Percentiles rank a stretch among this genome's conserved stretches.
phyloP scores from a whole-genome alignment of 53 echinoderm and acorn worm species.

The Mesocentrotus franciscanus region DNA sequence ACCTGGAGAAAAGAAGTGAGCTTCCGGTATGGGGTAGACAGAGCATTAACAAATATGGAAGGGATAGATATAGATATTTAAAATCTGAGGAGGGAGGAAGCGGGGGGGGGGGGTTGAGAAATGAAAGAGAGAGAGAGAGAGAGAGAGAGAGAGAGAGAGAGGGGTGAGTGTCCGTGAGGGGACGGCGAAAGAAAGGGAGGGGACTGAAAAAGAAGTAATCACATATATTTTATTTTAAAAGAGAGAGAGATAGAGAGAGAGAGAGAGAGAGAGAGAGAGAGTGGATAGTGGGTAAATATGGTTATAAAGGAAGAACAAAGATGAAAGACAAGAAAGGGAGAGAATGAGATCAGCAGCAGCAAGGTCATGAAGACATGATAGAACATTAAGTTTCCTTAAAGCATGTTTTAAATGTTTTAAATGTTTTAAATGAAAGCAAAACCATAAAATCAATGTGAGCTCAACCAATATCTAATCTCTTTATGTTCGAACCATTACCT shows the following conservation, averaged over 20 bases:
- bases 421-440: neutral
- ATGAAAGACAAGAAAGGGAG: neutral
- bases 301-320: neutral
- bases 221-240: too few species aligned
- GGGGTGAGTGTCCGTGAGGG: neutral
- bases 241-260: neutral
- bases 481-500: slow-evolving; percentile 15
- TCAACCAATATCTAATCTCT: neutral
- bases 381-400: neutral
- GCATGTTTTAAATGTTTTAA: neutral
- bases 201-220: too few species aligned
- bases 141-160: neutral
- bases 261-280: neutral
- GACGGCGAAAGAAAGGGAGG: too few species aligned
- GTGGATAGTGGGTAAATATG: neutral
- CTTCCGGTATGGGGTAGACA: neutral
- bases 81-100: neutral
- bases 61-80: neutral
- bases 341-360: neutral
- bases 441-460: neutral
- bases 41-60: neutral
- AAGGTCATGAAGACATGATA: neutral
- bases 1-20: too few species aligned
- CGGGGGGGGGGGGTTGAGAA: neutral
- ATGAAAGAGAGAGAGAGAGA: neutral